Conservation (phyloP, 2,113 vertebrate species). For the Benitochromis conjunctus region DNA sequence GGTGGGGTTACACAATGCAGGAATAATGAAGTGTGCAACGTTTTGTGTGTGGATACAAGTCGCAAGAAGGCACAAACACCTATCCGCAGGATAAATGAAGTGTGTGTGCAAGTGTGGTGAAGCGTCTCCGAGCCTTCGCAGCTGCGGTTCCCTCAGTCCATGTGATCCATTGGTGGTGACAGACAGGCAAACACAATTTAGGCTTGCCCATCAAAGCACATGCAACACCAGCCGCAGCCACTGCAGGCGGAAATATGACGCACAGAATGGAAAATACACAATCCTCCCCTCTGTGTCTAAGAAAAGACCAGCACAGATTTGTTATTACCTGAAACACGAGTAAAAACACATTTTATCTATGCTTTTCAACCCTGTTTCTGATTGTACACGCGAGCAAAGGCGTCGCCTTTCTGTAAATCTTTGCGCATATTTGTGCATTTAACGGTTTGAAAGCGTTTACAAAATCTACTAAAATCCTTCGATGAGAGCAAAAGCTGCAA, state of each 20-base stretch:
- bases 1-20: background rate
- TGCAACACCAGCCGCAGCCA: conserved; percentile 34
- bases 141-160: conserved; percentile 27
- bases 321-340: background rate
- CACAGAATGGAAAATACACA: conserved; percentile 22
- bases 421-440: background rate
- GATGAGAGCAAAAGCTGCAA: background rate
- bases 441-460: background rate
- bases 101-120: conserved; percentile 21
- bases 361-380: background rate
- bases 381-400: background rate
- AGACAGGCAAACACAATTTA: conserved; percentile 64
- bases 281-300: background rate
- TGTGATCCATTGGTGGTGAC: conserved; percentile 57
- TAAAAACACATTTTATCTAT: background rate
- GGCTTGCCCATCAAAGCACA: conserved; percentile 48
- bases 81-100: conserved; percentile 34
- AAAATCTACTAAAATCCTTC: background rate
- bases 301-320: background rate
- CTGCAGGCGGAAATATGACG: conserved; percentile 26
- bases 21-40: conserved; percentile 19
- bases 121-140: conserved; percentile 33
- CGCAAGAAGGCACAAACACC: background rate
- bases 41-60: background rate
- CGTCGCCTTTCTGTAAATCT: background rate